These are phyloP conservation scores for Adela reaumurella DNA, from an alignment of 2,888 invertebrate species.

Conservation along the genomic window DNA sequence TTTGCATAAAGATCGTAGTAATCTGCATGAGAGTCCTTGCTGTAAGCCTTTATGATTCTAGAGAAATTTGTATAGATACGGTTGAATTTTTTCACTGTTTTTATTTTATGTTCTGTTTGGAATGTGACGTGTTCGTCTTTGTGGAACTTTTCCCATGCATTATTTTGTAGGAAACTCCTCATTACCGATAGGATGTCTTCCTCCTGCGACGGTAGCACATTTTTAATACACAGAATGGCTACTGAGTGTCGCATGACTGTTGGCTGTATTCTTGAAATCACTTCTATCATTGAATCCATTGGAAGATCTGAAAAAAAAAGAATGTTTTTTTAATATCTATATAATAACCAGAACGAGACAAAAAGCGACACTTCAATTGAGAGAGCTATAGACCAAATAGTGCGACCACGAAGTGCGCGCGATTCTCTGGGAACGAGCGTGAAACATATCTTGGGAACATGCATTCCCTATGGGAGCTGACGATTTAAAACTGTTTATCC, in stretches of 20 bases:
- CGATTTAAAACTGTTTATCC: no score
- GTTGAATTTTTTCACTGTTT: background rate
- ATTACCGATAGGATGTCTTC: conserved; percentile 25
- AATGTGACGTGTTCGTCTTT: no score
- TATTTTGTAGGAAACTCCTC: conserved; percentile 22
- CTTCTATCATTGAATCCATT: conserved; percentile 22
- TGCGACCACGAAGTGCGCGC: no score
- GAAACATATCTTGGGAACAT: no score
- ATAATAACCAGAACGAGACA: no score
- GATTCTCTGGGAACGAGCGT: no score
- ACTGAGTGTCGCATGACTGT: conserved; percentile 30
- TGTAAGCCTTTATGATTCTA: background rate
- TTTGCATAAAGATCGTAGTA: background rate
- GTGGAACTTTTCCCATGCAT: conserved; percentile 23
- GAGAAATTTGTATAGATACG: background rate
- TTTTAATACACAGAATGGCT: conserved; percentile 22
- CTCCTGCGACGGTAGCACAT: conserved; percentile 21
- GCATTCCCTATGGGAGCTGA: no score
- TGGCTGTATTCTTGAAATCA: conserved; percentile 34
- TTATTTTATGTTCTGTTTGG: no score
- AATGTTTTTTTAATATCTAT: no score
- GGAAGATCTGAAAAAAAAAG: conserved; percentile 31
- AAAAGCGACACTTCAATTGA: no score
- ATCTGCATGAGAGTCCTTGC: background rate
- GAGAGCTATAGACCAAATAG: no score